phyloP scores from a whole-genome alignment of 1,140 invertebrate species.

The Drosophila neocordata region DNA sequence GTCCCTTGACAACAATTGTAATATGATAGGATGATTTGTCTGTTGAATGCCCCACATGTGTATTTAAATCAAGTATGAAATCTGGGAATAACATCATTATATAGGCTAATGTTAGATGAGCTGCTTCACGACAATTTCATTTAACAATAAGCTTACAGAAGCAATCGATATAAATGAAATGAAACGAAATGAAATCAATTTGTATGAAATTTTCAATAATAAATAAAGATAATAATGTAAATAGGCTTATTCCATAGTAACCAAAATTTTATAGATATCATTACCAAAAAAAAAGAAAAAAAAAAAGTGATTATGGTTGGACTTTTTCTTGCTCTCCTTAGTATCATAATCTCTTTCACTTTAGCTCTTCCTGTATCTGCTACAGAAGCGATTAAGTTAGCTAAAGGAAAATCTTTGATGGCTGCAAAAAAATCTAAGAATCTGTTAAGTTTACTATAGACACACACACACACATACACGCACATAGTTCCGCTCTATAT shows the following conservation, averaged over 20 bases:
- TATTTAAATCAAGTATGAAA: no score
- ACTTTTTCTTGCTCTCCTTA: not conserved
- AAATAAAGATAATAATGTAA: not conserved
- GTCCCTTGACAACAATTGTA: no score
- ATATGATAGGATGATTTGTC: no score
- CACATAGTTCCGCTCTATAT: constrained; percentile 12
- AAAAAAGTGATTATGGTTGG: not conserved
- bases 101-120: not conserved
- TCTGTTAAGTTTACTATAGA: constrained; percentile 28
- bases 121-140: not conserved
- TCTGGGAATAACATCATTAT: not conserved
- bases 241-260: not conserved
- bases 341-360: not conserved
- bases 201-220: not conserved
- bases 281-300: not conserved
- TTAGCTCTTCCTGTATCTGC: not conserved
- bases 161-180: not conserved
- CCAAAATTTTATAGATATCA: not conserved
- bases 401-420: constrained; percentile 12
- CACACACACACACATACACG: constrained; percentile 11
- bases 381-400: not conserved
- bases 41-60: no score
- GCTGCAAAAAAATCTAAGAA: constrained; percentile 11
- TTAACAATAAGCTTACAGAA: constrained; percentile 6
- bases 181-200: not conserved